Conservation (phyloP, 1,140 invertebrate genomes). For the Nilaparvata lugens region DNA sequence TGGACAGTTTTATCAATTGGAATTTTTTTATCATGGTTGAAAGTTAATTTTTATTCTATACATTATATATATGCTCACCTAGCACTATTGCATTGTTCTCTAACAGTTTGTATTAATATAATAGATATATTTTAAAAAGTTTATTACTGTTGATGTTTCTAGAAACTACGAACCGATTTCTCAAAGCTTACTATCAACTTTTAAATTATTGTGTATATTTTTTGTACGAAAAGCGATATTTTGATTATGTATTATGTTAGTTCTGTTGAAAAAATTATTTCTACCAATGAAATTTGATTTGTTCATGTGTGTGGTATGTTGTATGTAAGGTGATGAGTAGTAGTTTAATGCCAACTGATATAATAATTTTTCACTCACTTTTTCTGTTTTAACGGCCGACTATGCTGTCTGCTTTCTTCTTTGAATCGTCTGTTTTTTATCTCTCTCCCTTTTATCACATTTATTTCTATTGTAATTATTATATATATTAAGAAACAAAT, state of each 20-base stretch:
- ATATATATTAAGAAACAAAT: slow-evolving; percentile 23
- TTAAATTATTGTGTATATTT: not conserved
- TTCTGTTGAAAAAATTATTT: not conserved
- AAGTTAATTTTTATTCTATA: too few relatives aligned
- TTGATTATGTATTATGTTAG: not conserved
- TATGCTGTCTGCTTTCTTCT: not conserved
- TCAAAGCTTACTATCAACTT: not conserved
- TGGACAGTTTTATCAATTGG: too few relatives aligned
- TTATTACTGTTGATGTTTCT: too few relatives aligned
- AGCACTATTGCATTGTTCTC: too few relatives aligned
- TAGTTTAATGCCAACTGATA: not conserved
- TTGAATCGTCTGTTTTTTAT: slow-evolving; percentile 13
- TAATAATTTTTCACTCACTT: not conserved
- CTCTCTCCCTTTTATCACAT: slow-evolving; percentile 17
- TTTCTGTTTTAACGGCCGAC: not conserved
- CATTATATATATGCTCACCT: too few relatives aligned
- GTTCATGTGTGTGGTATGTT: not conserved
- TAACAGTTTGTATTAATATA: too few relatives aligned
- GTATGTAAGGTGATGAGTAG: not conserved
- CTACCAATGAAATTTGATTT: not conserved
- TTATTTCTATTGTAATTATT: slow-evolving; percentile 17
- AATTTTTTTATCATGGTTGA: too few relatives aligned
- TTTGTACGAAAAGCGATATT: not conserved
- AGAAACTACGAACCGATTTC: too few relatives aligned
- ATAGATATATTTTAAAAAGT: too few relatives aligned